phyloP scores from a whole-genome alignment of 2,888 invertebrate species.

The Seira musarum region DNA sequence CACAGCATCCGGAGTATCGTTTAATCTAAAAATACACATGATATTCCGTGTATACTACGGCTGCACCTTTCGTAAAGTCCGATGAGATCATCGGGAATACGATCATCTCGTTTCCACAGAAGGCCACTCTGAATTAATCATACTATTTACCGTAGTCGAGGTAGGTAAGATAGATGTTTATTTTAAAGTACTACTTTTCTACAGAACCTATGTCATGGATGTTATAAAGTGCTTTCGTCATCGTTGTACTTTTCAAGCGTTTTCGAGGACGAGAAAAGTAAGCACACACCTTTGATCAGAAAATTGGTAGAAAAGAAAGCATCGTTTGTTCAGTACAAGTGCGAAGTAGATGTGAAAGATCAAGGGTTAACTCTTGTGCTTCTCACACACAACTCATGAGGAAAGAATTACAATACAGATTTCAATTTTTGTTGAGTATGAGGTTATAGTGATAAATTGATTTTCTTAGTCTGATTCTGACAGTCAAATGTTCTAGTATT shows the following conservation, averaged over 20 bases:
- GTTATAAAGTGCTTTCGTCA: neutral
- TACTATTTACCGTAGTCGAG: neutral
- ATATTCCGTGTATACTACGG: neutral
- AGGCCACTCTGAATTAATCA: neutral
- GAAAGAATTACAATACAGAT: neutral
- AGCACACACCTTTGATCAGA: neutral
- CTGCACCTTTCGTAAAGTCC: neutral
- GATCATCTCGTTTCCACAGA: neutral
- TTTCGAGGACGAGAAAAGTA: neutral
- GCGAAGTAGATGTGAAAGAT: no score
- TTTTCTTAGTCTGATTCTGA: neutral
- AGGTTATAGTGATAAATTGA: neutral
- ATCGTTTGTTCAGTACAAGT: no score
- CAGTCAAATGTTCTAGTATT: neutral
- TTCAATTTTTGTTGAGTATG: neutral
- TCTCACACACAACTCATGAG: neutral
- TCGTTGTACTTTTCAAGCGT: neutral
- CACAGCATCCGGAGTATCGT: neutral
- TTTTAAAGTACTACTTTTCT: neutral
- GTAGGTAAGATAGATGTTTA: neutral
- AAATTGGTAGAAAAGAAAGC: neutral
- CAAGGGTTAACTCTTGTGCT: neutral
- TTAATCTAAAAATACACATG: no score
- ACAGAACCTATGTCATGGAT: neutral
- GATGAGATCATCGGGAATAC: neutral